Evolutionary conservation across 2,113 vertebrate species (phyloP).

Genomic region (Indicator maculatus): DNA sequence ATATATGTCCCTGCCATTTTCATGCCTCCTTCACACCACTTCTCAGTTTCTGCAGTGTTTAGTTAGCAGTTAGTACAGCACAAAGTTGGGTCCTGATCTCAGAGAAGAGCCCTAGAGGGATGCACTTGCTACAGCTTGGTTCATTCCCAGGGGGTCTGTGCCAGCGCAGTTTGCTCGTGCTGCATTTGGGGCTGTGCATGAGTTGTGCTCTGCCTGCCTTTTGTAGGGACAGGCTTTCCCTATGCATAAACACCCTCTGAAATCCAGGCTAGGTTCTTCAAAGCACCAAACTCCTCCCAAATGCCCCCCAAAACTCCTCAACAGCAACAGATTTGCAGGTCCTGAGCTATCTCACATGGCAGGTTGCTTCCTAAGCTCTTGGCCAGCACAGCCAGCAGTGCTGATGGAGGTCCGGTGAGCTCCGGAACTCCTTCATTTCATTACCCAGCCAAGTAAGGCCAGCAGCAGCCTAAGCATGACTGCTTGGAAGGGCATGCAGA

Average conservation of each 20-base stretch:
- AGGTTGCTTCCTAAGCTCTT: neutral
- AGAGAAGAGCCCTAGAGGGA: neutral
- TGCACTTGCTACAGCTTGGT: neutral
- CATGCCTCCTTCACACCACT: neutral
- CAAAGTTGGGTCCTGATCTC: neutral
- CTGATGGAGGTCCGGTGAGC: neutral
- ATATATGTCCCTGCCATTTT: neutral
- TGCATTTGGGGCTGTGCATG: neutral
- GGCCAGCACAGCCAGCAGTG: neutral
- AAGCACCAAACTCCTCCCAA: neutral
- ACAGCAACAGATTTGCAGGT: neutral
- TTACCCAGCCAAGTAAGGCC: neutral
- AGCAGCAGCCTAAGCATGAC: neutral
- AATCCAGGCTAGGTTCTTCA: neutral
- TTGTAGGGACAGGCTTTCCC: neutral
- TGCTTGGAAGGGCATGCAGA: constrained; percentile 12
- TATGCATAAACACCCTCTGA: neutral
- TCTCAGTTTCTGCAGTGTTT: neutral
- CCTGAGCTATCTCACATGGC: neutral
- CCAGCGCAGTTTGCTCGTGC: neutral
- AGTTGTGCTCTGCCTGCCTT: neutral
- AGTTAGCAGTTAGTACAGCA: neutral
- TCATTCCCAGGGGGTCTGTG: neutral
- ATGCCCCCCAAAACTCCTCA: neutral
- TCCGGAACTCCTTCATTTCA: neutral